Base-by-base conservation (phyloP, 2,797 vertebrate genomes). In the Thunnus albacares region DNA sequence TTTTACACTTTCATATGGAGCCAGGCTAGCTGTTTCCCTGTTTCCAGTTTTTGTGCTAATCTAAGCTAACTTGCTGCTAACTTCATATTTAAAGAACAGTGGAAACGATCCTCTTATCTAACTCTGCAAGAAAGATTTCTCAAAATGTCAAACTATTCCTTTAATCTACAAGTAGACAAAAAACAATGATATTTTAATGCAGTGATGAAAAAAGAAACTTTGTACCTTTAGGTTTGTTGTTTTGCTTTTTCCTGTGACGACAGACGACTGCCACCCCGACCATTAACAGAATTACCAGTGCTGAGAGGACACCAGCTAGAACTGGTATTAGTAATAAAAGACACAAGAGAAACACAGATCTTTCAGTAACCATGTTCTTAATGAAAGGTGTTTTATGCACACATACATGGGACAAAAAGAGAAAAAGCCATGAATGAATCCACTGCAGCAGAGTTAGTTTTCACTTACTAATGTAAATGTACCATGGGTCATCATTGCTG, bases 391-490 rank as follows among this genome's bases (percentile, higher is more conserved):
- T 24, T 60, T 73, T 0, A 35, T 47, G 10, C 0, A 51, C 7
- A 74, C 0, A 52, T 1, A 28, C 0, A 17, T 56, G 20, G 0
- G 58, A 14, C 24, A 24, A 24, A 24, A 24, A 24, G 24, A 24
- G 24, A 24, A 24, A 24, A 24, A 24, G 24, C 1, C 33, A 9
- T 59, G 2, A 51, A 82, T 66, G 18, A 58, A 82, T 66, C 55
- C 28, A 60, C 8, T 51, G 24, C 63, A 64, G 59, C 20, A 58
- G 26, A 58, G 26, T 76, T 49, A 63, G 43, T 56, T 80, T 58
- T 82, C 75, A 92, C 87, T 92, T 90, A 91, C 86, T 30, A 69
- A 79, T 28, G 38, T 61, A 61, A 69, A 79, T 28, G 38, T 61
- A 63, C 81, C 78, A 82, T 26, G 1, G 30, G 0, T 0, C 64